phyloP scores from a whole-genome alignment of 30 jellyfish, hydroid and myxozoan species.

The Catostylus mosaicus region DNA sequence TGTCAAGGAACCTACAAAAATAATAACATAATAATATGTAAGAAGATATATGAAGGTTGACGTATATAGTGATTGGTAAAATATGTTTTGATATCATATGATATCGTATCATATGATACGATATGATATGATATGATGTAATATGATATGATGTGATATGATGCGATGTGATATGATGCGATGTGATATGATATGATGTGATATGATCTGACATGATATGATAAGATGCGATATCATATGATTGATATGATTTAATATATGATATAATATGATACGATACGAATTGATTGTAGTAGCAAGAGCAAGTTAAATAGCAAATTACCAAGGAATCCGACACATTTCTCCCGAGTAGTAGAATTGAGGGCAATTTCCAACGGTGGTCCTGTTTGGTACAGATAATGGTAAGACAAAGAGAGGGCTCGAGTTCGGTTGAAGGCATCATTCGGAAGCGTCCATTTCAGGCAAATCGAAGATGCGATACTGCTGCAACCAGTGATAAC shows the following conservation, averaged over 20 bases:
- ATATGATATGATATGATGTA: too few relatives aligned
- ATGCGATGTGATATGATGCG: background rate
- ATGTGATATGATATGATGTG: too few relatives aligned
- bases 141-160: too few relatives aligned
- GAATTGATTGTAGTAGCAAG: background rate
- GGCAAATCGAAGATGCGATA: constrained; percentile 53
- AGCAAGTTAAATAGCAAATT: background rate
- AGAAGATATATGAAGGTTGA: too few relatives aligned
- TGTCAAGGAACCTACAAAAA: constrained; percentile 46
- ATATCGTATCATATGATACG: too few relatives aligned
- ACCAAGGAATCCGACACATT: constrained; percentile 37
- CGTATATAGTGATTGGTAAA: too few relatives aligned
- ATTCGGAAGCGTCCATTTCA: constrained; percentile 47
- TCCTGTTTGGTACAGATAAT: constrained; percentile 8
- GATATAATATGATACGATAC: background rate
- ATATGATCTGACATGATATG: too few relatives aligned
- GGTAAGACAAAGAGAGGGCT: constrained; percentile 9
- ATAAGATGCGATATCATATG: background rate
- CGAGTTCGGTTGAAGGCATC: constrained; percentile 43
- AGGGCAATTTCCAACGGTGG: background rate
- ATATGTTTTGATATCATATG: too few relatives aligned
- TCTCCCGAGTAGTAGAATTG: background rate
- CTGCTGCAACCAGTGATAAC: constrained; percentile 37
- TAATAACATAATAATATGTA: background rate
- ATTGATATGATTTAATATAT: background rate